Conservation (phyloP, 2,888 invertebrate genomes). For the Polydrusus cervinus region DNA sequence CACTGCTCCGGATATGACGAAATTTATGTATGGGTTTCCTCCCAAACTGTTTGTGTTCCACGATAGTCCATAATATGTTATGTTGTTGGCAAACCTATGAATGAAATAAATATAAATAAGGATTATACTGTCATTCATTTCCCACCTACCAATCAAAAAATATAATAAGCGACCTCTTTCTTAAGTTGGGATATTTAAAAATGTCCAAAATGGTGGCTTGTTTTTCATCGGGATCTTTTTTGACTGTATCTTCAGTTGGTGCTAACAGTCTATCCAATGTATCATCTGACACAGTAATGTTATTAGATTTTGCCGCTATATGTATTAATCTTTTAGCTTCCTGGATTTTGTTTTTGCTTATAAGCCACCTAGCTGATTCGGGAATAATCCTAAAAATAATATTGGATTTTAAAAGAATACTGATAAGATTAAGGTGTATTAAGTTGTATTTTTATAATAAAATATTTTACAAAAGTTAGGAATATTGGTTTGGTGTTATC, state of each 20-base stretch:
- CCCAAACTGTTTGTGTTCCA: constrained; percentile 84
- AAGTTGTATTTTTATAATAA: too few relatives aligned
- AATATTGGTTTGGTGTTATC: too few relatives aligned
- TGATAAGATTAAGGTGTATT: too few relatives aligned
- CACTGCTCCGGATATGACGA: constrained; percentile 82
- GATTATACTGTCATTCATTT: too few relatives aligned
- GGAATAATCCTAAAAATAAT: constrained; percentile 75
- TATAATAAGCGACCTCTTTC: constrained; percentile 78
- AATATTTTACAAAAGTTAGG: too few relatives aligned
- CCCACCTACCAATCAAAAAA: constrained; percentile 81
- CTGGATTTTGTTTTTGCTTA: constrained; percentile 77
- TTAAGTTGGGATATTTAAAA: constrained; percentile 76
- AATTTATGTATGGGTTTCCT: constrained; percentile 83
- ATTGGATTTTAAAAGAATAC: background rate
- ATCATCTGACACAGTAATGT: constrained; percentile 74
- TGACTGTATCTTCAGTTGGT: constrained; percentile 55
- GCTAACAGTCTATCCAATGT: constrained; percentile 69
- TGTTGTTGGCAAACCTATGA: constrained; percentile 85
- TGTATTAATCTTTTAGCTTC: constrained; percentile 78
- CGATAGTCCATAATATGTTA: constrained; percentile 85
- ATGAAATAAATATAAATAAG: too few relatives aligned
- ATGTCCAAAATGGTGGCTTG: constrained; percentile 72
- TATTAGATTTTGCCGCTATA: constrained; percentile 79
- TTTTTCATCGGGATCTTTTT: constrained; percentile 63
- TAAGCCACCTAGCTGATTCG: constrained; percentile 83